These are phyloP conservation scores for Drosophila maculinotata DNA, from an alignment of 2,888 invertebrate species.

Conservation along the genomic window DNA sequence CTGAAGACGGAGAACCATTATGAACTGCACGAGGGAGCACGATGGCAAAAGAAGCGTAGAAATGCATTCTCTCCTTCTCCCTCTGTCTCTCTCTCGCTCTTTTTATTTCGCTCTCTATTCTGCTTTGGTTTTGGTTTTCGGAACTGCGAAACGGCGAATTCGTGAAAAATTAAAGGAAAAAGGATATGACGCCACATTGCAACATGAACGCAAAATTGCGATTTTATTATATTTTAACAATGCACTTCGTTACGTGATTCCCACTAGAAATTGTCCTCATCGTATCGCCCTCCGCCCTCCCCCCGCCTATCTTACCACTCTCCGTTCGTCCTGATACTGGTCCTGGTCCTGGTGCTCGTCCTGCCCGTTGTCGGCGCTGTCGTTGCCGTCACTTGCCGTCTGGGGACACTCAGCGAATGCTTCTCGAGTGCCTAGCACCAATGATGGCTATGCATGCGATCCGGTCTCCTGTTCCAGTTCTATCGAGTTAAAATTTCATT, in stretches of 20 bases:
- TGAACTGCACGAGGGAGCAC: conserved; percentile 52
- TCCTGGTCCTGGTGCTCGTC: no score
- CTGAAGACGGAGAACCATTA: conserved; percentile 47
- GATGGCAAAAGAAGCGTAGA: conserved; percentile 8
- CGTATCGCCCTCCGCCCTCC: conserved; percentile 8
- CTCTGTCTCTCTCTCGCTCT: neutral
- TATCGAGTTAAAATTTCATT: conserved; percentile 46
- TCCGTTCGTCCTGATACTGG: neutral
- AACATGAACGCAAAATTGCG: conserved; percentile 81
- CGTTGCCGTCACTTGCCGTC: conserved; percentile 25
- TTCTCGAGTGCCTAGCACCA: conserved; percentile 45
- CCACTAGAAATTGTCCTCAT: conserved; percentile 73
- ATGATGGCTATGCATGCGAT: conserved; percentile 50
- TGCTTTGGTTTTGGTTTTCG: conserved; percentile 63
- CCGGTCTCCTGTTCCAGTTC: conserved; percentile 27
- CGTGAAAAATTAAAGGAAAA: conserved; percentile 81
- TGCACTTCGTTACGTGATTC: conserved; percentile 82
- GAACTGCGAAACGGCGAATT: conserved; percentile 81
- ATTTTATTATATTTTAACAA: conserved; percentile 80
- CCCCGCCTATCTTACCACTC: no score
- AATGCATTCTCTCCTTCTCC: conserved; percentile 34
- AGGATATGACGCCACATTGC: conserved; percentile 81
- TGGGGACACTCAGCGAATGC: conserved; percentile 38
- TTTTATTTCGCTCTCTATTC: neutral
- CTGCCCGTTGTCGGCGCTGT: conserved; percentile 18